Percentiles rank a stretch among this genome's conserved stretches.
Evolutionary conservation across 2,797 vertebrate genomes (phyloP).

Genomic region (Anniella stebbinsi): DNA sequence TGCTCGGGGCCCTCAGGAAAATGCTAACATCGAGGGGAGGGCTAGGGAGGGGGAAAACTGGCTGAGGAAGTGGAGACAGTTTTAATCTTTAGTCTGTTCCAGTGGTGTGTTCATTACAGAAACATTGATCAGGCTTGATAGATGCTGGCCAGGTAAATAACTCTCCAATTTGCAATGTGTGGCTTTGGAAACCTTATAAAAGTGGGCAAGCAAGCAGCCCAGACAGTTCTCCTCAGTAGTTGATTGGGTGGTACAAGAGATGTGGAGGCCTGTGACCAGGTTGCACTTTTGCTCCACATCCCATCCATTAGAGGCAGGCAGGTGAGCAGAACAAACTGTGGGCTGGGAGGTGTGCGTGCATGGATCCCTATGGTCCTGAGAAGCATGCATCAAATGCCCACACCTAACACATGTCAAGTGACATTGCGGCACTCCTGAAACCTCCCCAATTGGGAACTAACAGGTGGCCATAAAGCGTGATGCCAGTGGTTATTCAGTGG

Average conservation of each 20-base stretch:
- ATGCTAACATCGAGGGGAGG: not conserved
- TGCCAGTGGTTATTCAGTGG: not conserved
- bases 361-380: rapidly evolving
- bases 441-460: not conserved
- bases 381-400: not conserved
- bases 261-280: rapidly evolving
- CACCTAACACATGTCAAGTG: not conserved
- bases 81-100: conserved; percentile 49
- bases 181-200: not conserved
- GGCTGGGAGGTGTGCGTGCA: rapidly evolving
- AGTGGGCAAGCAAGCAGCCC: not conserved
- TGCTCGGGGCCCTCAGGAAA: conserved; percentile 58
- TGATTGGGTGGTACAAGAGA: not conserved
- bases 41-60: too few species aligned
- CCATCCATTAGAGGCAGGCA: rapidly evolving
- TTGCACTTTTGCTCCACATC: not conserved
- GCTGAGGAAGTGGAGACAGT: conserved; percentile 25
- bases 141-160: conserved; percentile 7
- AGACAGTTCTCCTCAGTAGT: rapidly evolving
- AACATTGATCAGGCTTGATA: conserved; percentile 40
- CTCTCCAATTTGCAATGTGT: rapidly evolving
- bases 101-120: conserved; percentile 48
- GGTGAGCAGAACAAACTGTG: not conserved
- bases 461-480: not conserved
- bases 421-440: not conserved